Conservation (phyloP, 2,888 invertebrate species). For the Drosophila diplacantha region DNA sequence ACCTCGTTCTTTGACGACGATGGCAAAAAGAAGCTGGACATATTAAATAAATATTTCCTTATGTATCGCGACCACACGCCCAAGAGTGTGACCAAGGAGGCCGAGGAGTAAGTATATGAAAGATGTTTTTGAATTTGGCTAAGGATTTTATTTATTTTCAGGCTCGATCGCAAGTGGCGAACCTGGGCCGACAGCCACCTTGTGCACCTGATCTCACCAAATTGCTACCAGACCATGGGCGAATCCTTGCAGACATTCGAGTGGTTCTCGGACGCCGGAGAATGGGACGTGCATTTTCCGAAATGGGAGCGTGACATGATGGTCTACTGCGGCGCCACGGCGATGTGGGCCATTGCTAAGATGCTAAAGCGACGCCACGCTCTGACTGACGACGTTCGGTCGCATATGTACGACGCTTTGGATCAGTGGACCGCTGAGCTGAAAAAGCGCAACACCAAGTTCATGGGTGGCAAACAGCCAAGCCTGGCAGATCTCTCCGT, state of each 20-base stretch:
- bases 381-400: constrained; percentile 91
- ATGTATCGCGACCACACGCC: constrained; percentile 85
- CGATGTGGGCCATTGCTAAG: constrained; percentile 96
- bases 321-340: constrained; percentile 93
- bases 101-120: constrained; percentile 80
- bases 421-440: constrained; percentile 87
- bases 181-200: constrained; percentile 95
- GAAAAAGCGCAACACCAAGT: constrained; percentile 83
- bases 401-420: constrained; percentile 93
- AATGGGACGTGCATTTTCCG: constrained; percentile 94
- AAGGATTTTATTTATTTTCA: constrained; percentile 77
- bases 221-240: constrained; percentile 91
- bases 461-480: constrained; percentile 92
- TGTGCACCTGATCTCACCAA: constrained; percentile 96
- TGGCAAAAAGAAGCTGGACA: constrained; percentile 84
- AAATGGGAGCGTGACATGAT: constrained; percentile 90
- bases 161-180: constrained; percentile 96
- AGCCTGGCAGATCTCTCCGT: constrained; percentile 95
- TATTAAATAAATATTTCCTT: constrained; percentile 92
- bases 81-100: constrained; percentile 79
- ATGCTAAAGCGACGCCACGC: constrained; percentile 90
- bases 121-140: not conserved
- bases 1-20: constrained; percentile 83
- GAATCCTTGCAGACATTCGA: constrained; percentile 95
- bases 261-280: constrained; percentile 95